Conservation (phyloP, 2,113 vertebrate genomes). For the Ctenomys sociabilis region DNA sequence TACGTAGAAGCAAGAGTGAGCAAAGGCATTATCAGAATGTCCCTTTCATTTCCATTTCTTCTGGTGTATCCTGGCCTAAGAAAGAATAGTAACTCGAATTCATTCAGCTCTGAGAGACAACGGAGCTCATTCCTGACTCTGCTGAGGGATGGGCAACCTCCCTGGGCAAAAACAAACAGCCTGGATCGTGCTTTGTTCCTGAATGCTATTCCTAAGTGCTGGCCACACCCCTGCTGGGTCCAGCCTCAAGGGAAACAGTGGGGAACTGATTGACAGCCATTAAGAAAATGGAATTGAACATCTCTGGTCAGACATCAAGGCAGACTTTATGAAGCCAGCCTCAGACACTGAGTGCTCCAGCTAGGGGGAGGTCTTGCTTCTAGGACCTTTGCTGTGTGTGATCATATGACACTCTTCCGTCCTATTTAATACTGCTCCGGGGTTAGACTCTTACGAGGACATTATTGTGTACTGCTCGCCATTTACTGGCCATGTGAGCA, state of each 20-base stretch:
- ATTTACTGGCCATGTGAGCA: neutral
- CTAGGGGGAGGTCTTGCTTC: neutral
- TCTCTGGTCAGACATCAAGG: conserved; percentile 59
- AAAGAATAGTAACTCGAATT: conserved; percentile 5
- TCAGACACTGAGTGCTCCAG: conserved; percentile 38
- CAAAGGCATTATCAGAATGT: neutral
- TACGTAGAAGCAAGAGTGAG: neutral
- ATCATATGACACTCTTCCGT: neutral
- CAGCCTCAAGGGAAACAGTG: conserved; percentile 68
- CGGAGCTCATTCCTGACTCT: conserved; percentile 54
- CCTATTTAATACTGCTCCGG: conserved; percentile 17
- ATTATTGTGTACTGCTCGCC: neutral
- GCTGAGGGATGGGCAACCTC: conserved; percentile 39
- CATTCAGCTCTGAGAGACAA: conserved; percentile 29
- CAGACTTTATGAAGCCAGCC: conserved; percentile 42
- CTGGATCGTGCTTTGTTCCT: conserved; percentile 69
- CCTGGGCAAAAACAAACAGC: conserved; percentile 69
- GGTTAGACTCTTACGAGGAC: neutral
- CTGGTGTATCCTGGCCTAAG: neutral
- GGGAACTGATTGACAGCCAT: conserved; percentile 79
- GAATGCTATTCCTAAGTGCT: conserved; percentile 59
- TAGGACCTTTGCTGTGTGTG: neutral
- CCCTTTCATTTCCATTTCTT: neutral
- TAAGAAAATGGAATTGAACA: conserved; percentile 71
- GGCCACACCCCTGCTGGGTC: conserved; percentile 64